A percentile compares a stretch with the other conserved stretches of the same genome.
These are phyloP conservation scores for Eonycteris spelaea DNA, from an alignment of 2,113 vertebrate genomes.

Conservation along the genomic window DNA sequence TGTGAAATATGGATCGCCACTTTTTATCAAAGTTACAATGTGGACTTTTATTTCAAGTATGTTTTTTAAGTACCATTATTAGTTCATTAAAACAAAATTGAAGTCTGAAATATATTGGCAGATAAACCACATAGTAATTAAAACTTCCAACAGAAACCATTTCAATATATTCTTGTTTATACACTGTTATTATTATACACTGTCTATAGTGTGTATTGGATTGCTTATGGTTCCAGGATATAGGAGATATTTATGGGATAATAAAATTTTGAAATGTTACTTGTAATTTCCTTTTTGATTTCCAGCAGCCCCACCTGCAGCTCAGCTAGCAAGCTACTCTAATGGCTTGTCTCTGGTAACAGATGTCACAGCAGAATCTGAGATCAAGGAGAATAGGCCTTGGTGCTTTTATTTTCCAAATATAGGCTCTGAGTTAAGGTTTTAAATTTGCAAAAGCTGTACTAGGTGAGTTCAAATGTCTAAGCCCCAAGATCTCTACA, in stretches of 20 bases:
- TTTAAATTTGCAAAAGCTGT: background rate
- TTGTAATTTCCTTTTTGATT: background rate
- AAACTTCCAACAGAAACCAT: background rate
- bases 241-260: background rate
- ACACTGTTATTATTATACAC: background rate
- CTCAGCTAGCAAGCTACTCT: background rate
- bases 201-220: background rate
- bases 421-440: background rate
- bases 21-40: background rate
- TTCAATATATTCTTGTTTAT: background rate
- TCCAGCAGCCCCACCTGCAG: background rate
- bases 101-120: background rate
- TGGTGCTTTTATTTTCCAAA: background rate
- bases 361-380: background rate
- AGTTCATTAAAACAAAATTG: conserved; percentile 12
- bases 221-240: background rate
- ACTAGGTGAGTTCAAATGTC: background rate
- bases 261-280: background rate
- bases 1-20: background rate
- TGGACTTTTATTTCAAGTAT: background rate
- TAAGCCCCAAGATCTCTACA: background rate
- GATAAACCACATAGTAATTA: conserved; percentile 3
- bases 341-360: background rate
- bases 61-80: background rate
- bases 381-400: background rate